Evolutionary conservation across 2,888 invertebrate species (phyloP).

Genomic region (Syrphus vitripennis): DNA sequence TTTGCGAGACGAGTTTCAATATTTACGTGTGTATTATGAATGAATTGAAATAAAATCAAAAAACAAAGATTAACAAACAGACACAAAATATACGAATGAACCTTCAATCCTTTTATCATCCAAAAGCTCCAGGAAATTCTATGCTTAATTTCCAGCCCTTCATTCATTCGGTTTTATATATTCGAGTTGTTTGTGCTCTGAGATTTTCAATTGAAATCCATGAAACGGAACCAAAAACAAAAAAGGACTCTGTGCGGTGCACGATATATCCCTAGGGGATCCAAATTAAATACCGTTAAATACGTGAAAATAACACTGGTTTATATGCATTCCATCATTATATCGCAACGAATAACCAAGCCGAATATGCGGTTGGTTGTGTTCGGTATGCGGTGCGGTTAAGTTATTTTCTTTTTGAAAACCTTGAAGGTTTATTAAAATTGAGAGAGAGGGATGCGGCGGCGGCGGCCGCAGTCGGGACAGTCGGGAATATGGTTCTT

Average conservation of each 20-base stretch:
- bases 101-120: not conserved
- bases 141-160: not conserved
- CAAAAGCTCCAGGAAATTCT: not conserved
- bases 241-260: conserved; percentile 31
- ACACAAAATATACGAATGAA: not conserved
- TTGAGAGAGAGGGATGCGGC: too few relatives aligned
- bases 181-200: conserved; percentile 4
- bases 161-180: not conserved
- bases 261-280: conserved; percentile 58
- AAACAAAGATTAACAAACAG: not conserved
- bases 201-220: not conserved
- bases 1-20: conserved; percentile 27
- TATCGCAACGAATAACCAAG: not conserved
- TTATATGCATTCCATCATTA: conserved; percentile 56
- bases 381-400: conserved; percentile 39
- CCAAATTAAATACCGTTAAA: conserved; percentile 67
- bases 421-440: conserved; percentile 28
- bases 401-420: conserved; percentile 45
- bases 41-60: conserved; percentile 2
- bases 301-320: conserved; percentile 45
- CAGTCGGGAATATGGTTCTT: conserved; percentile 13
- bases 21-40: conserved; percentile 15
- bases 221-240: conserved; percentile 12
- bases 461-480: conserved; percentile 8
- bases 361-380: conserved; percentile 12